A percentile compares a stretch with the other conserved stretches of the same genome.
phyloP scores from a whole-genome alignment of 2,797 vertebrate genomes.

The Spatula clypeata region DNA sequence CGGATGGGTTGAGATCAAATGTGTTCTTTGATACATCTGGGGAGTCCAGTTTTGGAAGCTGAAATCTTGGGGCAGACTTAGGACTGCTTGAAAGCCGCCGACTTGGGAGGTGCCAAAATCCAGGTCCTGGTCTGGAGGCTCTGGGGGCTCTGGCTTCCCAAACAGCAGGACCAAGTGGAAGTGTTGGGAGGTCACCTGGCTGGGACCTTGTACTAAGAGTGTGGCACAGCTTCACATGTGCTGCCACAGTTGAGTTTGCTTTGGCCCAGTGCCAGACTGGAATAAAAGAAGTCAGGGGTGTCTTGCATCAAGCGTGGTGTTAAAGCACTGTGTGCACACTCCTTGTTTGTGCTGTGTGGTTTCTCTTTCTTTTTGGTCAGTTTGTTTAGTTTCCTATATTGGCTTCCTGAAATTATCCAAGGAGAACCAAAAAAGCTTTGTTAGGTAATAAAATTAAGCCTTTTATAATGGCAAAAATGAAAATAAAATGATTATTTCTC shows the following conservation, averaged over 20 bases:
- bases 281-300: fast-evolving
- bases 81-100: background rate
- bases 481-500: background rate
- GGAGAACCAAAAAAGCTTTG: background rate
- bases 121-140: background rate
- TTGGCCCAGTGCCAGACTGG: background rate
- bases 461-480: background rate
- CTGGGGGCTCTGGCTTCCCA: background rate
- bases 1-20: conserved; percentile 14
- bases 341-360: fast-evolving
- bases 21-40: background rate
- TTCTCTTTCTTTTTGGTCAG: background rate
- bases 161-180: background rate
- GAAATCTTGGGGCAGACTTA: background rate
- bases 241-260: background rate
- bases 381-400: background rate
- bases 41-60: conserved; percentile 7
- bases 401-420: background rate
- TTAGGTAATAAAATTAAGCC: background rate
- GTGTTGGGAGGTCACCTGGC: background rate
- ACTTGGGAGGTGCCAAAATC: background rate
- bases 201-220: background rate
- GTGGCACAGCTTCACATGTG: background rate
- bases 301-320: fast-evolving
- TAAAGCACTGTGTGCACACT: background rate